Conservation (phyloP, 2,113 vertebrate species). For the Polypterus bichir region DNA sequence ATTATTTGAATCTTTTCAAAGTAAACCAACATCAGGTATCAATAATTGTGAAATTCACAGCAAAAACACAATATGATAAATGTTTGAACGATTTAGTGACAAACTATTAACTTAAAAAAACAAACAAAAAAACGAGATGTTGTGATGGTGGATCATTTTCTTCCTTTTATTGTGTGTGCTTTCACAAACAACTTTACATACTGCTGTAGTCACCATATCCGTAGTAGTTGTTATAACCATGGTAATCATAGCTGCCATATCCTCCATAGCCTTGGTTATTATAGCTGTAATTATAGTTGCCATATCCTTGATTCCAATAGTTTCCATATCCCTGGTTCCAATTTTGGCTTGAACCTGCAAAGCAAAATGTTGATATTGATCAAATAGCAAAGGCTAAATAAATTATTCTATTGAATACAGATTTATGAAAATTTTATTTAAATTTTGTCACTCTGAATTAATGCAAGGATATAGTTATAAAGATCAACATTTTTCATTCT, state of each 20-base stretch:
- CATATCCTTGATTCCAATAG: conserved; percentile 97
- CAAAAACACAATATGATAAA: conserved; percentile 4
- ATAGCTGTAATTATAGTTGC: conserved; percentile 87
- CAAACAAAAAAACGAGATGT: conserved; percentile 24
- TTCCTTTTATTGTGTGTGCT: conserved; percentile 24
- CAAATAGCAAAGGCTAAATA: no score
- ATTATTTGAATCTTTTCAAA: no score
- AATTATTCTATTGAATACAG: no score
- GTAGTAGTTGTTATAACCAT: conserved; percentile 97
- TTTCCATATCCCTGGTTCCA: conserved; percentile 96
- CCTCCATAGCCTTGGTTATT: conserved; percentile 92
- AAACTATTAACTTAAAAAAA: conserved; percentile 11
- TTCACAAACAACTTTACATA: conserved; percentile 54
- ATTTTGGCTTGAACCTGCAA: conserved; percentile 80
- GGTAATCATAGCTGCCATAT: conserved; percentile 92
- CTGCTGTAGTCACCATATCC: conserved; percentile 96
- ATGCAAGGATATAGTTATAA: no score
- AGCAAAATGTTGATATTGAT: neutral
- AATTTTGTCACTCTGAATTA: no score
- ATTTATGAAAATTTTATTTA: no score
- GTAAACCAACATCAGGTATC: no score
- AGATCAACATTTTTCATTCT: no score
- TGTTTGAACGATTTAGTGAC: conserved; percentile 28
- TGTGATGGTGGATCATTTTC: conserved; percentile 28
- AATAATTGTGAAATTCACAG: no score